A percentile compares a stretch with the other conserved stretches of the same genome.
Conservation (phyloP, 2,113 vertebrate species). For the Cepphus grylle region DNA sequence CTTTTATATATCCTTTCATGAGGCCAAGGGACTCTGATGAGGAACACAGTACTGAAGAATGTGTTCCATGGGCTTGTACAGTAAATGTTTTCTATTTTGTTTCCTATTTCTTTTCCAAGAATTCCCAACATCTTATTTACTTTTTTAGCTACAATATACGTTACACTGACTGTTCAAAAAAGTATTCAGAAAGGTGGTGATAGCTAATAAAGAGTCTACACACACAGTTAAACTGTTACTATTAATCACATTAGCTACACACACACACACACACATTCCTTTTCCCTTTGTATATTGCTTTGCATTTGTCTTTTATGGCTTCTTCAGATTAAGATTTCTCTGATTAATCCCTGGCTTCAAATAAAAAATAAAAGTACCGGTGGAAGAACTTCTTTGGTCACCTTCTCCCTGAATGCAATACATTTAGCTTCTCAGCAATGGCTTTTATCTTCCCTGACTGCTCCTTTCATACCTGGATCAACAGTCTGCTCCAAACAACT, state of each 20-base stretch:
- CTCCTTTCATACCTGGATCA: background rate
- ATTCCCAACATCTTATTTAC: background rate
- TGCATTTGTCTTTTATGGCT: background rate
- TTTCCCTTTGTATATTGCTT: background rate
- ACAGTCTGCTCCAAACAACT: background rate
- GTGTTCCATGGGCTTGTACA: background rate
- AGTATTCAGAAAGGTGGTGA: background rate
- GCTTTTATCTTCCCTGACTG: background rate
- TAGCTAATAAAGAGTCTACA: background rate
- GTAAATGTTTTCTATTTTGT: background rate
- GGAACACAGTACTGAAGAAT: background rate
- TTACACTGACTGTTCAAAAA: background rate
- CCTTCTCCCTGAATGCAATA: background rate
- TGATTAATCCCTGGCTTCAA: background rate
- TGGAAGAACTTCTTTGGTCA: background rate
- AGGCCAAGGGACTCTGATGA: background rate
- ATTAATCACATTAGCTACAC: background rate
- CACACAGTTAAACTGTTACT: background rate
- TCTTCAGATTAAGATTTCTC: background rate
- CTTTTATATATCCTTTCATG: background rate
- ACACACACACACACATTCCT: rapidly evolving
- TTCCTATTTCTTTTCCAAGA: background rate
- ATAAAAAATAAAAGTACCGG: background rate
- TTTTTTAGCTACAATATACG: background rate
- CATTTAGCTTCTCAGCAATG: background rate